Conservation (phyloP, 2,797 vertebrate species). For the Gymnodraco acuticeps region DNA sequence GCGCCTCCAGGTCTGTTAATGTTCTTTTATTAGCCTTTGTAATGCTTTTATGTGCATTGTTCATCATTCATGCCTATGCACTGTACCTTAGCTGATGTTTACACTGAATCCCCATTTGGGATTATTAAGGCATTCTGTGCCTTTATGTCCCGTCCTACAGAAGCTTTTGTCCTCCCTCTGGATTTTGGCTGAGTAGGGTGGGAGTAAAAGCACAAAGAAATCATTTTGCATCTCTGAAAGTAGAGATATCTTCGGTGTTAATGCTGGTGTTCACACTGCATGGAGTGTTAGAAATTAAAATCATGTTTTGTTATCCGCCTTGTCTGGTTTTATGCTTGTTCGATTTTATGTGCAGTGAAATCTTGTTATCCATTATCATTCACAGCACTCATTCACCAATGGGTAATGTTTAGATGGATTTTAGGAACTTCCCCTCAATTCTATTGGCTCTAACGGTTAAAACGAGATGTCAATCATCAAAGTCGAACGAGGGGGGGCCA, state of each 20-base stretch:
- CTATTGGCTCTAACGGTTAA: no score
- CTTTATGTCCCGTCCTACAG: conserved; percentile 12
- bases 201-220: neutral
- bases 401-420: no score
- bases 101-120: conserved; percentile 20
- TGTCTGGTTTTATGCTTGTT: neutral
- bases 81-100: neutral
- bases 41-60: conserved; percentile 10
- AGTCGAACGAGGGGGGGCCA: no score
- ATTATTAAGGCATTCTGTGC: conserved; percentile 13
- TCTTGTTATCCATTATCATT: neutral
- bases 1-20: neutral
- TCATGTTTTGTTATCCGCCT: neutral
- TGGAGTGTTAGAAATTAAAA: neutral
- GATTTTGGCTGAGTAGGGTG: neutral
- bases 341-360: neutral
- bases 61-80: conserved; percentile 14
- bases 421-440: no score
- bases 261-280: neutral
- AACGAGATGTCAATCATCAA: no score
- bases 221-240: neutral
- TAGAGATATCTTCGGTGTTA: neutral
- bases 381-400: no score
- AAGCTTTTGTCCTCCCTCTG: neutral
- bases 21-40: conserved; percentile 9